Evolutionary conservation across 64 coral and sea anemone species (phyloP), one percentile per base, ranked within the genome.

Genomic region (Stichodactyla mertensii): DNA sequence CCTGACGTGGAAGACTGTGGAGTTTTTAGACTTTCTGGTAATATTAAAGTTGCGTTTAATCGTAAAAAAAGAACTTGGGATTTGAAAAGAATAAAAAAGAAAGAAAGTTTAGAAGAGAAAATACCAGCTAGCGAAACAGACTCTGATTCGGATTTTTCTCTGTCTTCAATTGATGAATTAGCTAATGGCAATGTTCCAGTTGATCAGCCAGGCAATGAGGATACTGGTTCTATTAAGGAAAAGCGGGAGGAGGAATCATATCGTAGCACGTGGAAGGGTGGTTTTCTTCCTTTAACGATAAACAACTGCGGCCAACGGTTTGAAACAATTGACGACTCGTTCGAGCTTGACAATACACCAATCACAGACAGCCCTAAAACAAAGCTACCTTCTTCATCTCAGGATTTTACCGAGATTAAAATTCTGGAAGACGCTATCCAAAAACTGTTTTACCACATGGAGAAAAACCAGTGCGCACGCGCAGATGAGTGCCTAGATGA

Each of bases 371-470:
- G 1, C 36, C 36, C 36, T 45, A 45, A 45, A 45, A 45, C 36
- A 45, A 45, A 74, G 11, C 18, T n/a, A 9, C 69, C 69, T 27
- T 10, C 10, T 7, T 23, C 69, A 74, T 2, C 69, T 74, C 69
- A 74, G 69, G 69, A 74, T 27, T 74, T 31, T 9, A 74, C 78
- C 1, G 83, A 85, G 60, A 26, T 85, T n/a, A 27, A 7, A 59
- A 27, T 85, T 16, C 24, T 85, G 5, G 83, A 85, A 58, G 56
- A 85, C 24, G 23, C 83, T 27, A 85, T 85, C 23, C 83, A 62
- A 52, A 85, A 85, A 36, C 6, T 85, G n/a, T 85, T 85, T 85
- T 85, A 58, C 57, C 83, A 82, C 14, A 55, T 82, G 20, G 80
- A 82, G 55, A 82, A 57, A 82, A 6, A 14, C 2, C 52, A 85